These are phyloP conservation scores for Morpho deidamia DNA, from an alignment of 2,888 invertebrate genomes.

Conservation along the genomic window DNA sequence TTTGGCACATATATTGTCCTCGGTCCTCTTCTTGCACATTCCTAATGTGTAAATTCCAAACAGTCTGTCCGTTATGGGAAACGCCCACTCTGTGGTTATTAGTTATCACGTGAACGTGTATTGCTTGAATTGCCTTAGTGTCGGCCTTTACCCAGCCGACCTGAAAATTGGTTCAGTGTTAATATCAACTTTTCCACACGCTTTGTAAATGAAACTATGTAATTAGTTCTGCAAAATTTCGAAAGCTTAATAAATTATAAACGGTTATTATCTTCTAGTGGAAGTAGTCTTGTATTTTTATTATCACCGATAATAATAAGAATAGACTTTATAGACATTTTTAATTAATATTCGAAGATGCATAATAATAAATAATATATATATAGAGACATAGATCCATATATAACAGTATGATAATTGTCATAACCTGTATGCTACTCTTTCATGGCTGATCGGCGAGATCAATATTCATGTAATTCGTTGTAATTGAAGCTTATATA, in stretches of 20 bases:
- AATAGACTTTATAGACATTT: no score
- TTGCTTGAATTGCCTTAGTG: conserved; percentile 95
- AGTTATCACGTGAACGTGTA: conserved; percentile 94
- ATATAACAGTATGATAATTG: no score
- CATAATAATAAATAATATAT: no score
- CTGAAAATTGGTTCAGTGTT: conserved; percentile 62
- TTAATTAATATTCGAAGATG: no score
- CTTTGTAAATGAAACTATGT: conserved; percentile 6
- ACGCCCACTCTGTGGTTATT: conserved; percentile 93
- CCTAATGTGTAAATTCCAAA: conserved; percentile 94
- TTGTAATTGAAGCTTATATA: no score
- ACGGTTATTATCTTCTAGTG: background rate
- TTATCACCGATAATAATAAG: no score
- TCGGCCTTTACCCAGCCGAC: conserved; percentile 96
- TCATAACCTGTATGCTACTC: no score
- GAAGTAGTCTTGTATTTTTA: no score
- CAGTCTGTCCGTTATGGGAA: conserved; percentile 89
- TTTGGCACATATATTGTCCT: conserved; percentile 96
- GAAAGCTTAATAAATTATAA: background rate
- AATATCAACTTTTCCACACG: conserved; percentile 15
- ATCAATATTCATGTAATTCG: no score
- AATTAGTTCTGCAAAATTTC: conserved; percentile 1
- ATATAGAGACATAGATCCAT: no score
- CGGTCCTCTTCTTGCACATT: conserved; percentile 92
- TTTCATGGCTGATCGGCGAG: no score